phyloP scores from a whole-genome alignment of 2,888 invertebrate genomes.

The Meloe dianella region DNA sequence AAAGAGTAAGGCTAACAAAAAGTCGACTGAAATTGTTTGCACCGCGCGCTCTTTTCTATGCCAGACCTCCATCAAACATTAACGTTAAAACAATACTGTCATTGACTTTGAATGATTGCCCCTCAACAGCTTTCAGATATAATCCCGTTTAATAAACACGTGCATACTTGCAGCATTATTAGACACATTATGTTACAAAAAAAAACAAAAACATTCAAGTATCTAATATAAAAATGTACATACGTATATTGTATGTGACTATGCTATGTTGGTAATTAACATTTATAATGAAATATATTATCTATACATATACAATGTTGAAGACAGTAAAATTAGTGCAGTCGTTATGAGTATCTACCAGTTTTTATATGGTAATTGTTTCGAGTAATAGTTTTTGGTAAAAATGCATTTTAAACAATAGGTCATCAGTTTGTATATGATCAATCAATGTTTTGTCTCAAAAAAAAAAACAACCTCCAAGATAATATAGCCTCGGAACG shows the following conservation, averaged over 20 bases:
- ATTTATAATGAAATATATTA: not conserved
- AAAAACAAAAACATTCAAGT: not conserved
- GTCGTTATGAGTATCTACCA: conserved; percentile 23
- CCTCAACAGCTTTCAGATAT: conserved; percentile 2
- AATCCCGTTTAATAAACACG: not conserved
- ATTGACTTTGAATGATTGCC: conserved; percentile 35
- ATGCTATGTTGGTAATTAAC: not conserved
- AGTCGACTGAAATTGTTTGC: conserved; percentile 55
- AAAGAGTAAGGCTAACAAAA: conserved; percentile 55
- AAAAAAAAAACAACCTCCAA: conserved; percentile 49
- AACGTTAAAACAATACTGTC: conserved; percentile 39
- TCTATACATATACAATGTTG: no score
- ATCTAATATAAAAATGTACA: not conserved
- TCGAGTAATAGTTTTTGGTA: conserved; percentile 20
- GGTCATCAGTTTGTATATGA: conserved; percentile 48
- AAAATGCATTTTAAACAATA: conserved; percentile 43
- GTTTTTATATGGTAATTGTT: conserved; percentile 28
- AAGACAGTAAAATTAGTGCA: not conserved
- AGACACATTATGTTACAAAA: not conserved
- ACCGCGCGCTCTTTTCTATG: conserved; percentile 37
- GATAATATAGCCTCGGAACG: conserved; percentile 49
- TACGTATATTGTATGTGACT: not conserved
- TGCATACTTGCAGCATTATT: not conserved
- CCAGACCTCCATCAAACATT: conserved; percentile 33
- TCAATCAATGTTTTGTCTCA: conserved; percentile 54